phyloP scores from a whole-genome alignment of 2,888 invertebrate species.

The Palloptera scutellata region DNA sequence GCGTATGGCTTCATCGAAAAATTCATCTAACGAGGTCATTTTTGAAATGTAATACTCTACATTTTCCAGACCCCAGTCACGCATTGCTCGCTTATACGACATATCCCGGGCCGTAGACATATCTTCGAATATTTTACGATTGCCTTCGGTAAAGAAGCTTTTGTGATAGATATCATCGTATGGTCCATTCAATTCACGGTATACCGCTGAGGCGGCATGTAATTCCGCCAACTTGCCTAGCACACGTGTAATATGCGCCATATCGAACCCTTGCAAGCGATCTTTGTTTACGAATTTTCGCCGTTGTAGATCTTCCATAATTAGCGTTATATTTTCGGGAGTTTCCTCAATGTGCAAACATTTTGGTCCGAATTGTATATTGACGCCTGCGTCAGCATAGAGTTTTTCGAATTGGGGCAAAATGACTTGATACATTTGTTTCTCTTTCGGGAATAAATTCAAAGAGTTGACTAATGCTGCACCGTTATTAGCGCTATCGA shows the following conservation, averaged over 20 bases:
- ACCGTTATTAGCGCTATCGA: slow-evolving; percentile 41
- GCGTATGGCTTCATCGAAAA: slow-evolving; percentile 35
- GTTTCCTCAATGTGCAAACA: slow-evolving; percentile 46
- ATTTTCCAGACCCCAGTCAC: slow-evolving; percentile 46
- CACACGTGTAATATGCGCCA: slow-evolving; percentile 49
- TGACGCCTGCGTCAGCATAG: slow-evolving; percentile 47
- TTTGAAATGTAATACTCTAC: slow-evolving; percentile 43
- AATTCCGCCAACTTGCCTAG: slow-evolving; percentile 54
- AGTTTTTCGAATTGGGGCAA: slow-evolving; percentile 49
- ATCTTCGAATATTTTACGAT: slow-evolving; percentile 37
- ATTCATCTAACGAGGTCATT: slow-evolving; percentile 24
- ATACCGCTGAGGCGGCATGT: slow-evolving; percentile 56
- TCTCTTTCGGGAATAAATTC: slow-evolving; percentile 56
- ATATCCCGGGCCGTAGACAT: slow-evolving; percentile 29
- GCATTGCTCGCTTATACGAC: slow-evolving; percentile 40
- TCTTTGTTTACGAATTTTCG: slow-evolving; percentile 48
- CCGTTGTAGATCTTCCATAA: slow-evolving; percentile 52
- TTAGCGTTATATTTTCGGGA: slow-evolving; percentile 45
- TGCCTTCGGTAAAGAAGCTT: slow-evolving; percentile 37
- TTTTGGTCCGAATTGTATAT: slow-evolving; percentile 49
- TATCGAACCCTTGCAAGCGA: slow-evolving; percentile 52
- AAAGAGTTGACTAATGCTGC: slow-evolving; percentile 40
- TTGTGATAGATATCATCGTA: slow-evolving; percentile 37
- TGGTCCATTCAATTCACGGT: slow-evolving; percentile 45
- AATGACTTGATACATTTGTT: slow-evolving; percentile 49